phyloP scores from a whole-genome alignment of 2,797 vertebrate genomes.

The Eremophila alpestris region DNA sequence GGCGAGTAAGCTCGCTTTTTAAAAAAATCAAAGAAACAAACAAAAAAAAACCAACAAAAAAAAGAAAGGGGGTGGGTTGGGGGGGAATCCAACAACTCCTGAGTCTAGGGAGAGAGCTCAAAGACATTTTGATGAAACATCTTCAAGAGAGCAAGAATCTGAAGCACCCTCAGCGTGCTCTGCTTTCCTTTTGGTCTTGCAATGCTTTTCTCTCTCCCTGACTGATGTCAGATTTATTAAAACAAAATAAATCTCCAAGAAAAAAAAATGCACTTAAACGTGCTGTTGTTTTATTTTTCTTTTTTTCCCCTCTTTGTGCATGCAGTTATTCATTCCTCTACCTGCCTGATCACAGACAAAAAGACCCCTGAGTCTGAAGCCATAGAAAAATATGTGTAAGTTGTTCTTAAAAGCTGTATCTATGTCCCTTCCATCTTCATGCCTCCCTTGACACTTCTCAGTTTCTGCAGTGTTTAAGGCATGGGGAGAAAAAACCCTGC shows the following conservation, averaged over 20 bases:
- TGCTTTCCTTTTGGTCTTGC: slow-evolving; percentile 64
- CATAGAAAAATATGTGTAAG: neutral
- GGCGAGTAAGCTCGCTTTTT: slow-evolving; percentile 80
- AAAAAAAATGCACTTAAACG: slow-evolving; percentile 73
- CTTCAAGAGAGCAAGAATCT: slow-evolving; percentile 46
- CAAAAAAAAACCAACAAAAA: neutral
- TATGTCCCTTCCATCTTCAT: neutral
- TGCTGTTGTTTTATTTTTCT: slow-evolving; percentile 67
- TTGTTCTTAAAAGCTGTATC: neutral
- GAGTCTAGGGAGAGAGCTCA: slow-evolving; percentile 74
- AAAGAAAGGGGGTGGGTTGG: too few relatives aligned
- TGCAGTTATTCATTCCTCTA: slow-evolving; percentile 7
- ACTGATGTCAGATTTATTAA: slow-evolving; percentile 79
- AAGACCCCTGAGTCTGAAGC: neutral
- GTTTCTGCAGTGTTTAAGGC: neutral
- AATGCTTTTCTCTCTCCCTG: slow-evolving; percentile 73
- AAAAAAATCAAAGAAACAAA: slow-evolving; percentile 68
- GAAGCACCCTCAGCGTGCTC: slow-evolving; percentile 46
- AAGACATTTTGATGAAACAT: slow-evolving; percentile 58
- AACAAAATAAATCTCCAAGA: slow-evolving; percentile 81
- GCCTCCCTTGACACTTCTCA: neutral
- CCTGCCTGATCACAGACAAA: neutral
- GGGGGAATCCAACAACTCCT: slow-evolving; percentile 41
- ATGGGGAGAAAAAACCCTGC: rapidly evolving
- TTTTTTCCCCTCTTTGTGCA: slow-evolving; percentile 1